Percentiles rank a stretch among this genome's conserved stretches.
phyloP scores from a whole-genome alignment of 2,113 vertebrate genomes.

The Apodemus speciosus region DNA sequence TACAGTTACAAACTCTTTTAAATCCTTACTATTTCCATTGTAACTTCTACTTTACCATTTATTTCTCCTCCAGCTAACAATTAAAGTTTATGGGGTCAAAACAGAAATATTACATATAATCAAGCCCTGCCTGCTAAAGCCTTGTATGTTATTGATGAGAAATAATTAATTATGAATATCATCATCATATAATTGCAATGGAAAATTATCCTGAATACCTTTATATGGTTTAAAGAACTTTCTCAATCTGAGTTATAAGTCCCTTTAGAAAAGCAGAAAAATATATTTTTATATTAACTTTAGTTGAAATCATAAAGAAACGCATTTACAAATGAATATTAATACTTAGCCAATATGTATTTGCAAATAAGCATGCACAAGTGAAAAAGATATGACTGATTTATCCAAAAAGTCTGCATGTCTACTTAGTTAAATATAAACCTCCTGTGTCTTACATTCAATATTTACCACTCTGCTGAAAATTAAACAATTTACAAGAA shows the following conservation, averaged over 20 bases:
- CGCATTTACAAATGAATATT: neutral
- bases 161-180: constrained; percentile 48
- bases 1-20: neutral
- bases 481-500: neutral
- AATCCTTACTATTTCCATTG: neutral
- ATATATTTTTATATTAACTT: constrained; percentile 9
- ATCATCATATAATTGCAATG: constrained; percentile 31
- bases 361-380: neutral
- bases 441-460: neutral
- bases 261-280: constrained; percentile 44
- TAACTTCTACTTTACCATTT: neutral
- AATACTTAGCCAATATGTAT: neutral
- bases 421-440: neutral
- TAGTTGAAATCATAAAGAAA: constrained; percentile 47
- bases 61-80: neutral
- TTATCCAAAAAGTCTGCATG: neutral
- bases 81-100: constrained; percentile 1
- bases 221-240: constrained; percentile 36
- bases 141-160: constrained; percentile 10
- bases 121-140: neutral
- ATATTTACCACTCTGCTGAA: neutral
- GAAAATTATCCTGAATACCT: constrained; percentile 52
- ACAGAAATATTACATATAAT: constrained; percentile 38
- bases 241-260: constrained; percentile 20
- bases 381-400: neutral